A percentile compares a stretch with the other conserved stretches of the same genome.
Conservation (phyloP, 2,888 invertebrate species). For the Caenorhabditis afra region DNA sequence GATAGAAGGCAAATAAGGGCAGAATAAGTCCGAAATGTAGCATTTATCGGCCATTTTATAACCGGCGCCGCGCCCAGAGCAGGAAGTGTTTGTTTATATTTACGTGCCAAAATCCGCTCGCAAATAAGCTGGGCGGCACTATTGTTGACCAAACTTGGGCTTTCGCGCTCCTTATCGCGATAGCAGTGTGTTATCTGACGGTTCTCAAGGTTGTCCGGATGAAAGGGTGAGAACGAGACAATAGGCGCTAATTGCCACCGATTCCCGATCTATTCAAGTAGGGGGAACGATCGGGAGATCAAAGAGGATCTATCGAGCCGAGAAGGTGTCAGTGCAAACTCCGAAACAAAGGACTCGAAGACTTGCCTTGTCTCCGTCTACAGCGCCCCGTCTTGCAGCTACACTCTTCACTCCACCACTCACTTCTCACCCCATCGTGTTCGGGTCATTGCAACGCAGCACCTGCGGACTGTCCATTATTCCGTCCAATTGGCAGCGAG, state of each 20-base stretch:
- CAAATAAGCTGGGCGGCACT: slow-evolving; percentile 35
- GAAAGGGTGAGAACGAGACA: slow-evolving; percentile 39
- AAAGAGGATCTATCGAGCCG: slow-evolving; percentile 9
- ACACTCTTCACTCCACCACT: no score
- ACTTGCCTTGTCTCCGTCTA: no score
- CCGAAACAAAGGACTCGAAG: no score
- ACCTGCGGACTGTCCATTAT: no score
- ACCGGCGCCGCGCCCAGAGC: slow-evolving; percentile 46
- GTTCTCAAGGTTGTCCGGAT: slow-evolving; percentile 28
- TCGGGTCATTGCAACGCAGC: no score
- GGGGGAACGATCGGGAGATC: slow-evolving; percentile 21
- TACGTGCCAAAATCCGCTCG: slow-evolving; percentile 58
- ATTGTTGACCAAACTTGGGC: slow-evolving; percentile 54
- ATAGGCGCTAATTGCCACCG: not conserved
- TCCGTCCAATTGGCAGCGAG: not conserved
- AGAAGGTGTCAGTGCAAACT: slow-evolving; percentile 27
- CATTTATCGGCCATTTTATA: slow-evolving; percentile 49
- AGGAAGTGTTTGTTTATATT: slow-evolving; percentile 58
- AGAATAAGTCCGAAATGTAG: slow-evolving; percentile 39
- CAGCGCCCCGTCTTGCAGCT: no score
- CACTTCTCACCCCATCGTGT: no score
- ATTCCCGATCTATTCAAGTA: slow-evolving; percentile 15
- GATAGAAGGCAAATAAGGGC: slow-evolving; percentile 18
- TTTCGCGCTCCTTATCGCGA: slow-evolving; percentile 3
- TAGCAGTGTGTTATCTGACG: slow-evolving; percentile 29